A percentile compares a stretch with the other conserved stretches of the same genome.
These are phyloP conservation scores for Oceanites oceanicus DNA, from an alignment of 2,113 vertebrate species.

Conservation along the genomic window DNA sequence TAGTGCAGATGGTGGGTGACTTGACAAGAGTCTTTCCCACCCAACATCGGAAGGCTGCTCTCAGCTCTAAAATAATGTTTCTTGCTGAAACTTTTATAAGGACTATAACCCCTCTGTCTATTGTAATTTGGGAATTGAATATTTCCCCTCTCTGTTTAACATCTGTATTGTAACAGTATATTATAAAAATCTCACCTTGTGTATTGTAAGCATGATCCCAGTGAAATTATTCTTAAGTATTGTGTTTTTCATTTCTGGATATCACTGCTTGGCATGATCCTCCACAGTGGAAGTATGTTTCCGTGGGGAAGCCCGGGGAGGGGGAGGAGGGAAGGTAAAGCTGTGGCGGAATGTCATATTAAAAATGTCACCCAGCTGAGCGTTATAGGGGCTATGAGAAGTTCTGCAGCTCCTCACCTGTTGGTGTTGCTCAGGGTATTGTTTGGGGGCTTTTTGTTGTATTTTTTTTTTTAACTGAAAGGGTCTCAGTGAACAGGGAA, in stretches of 20 bases:
- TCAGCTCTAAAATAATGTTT: not conserved
- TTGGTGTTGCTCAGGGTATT: conserved; percentile 66
- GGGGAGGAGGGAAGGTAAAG: not conserved
- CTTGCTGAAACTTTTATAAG: conserved; percentile 61
- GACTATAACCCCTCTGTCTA: conserved; percentile 37
- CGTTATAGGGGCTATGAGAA: not conserved
- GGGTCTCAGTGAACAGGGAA: conserved; percentile 60
- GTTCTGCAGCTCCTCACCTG: conserved; percentile 74
- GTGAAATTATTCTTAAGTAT: conserved; percentile 45
- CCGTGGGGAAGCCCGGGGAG: not conserved
- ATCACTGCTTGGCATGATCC: conserved; percentile 20
- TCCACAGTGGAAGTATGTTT: conserved; percentile 25
- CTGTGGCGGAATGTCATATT: not conserved
- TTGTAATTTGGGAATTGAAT: conserved; percentile 37
- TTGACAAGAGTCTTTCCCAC: not conserved
- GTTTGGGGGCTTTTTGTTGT: not conserved
- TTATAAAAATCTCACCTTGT: conserved; percentile 63
- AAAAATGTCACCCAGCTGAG: conserved; percentile 38
- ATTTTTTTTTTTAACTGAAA: not conserved
- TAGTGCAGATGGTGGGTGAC: not conserved
- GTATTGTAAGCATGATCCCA: conserved; percentile 59
- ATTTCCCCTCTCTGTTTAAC: conserved; percentile 54
- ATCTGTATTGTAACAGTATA: conserved; percentile 59
- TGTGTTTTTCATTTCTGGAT: conserved; percentile 49
- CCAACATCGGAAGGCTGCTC: not conserved